phyloP scores from a whole-genome alignment of 1,140 invertebrate species.

The Proctacanthus coquilletti region DNA sequence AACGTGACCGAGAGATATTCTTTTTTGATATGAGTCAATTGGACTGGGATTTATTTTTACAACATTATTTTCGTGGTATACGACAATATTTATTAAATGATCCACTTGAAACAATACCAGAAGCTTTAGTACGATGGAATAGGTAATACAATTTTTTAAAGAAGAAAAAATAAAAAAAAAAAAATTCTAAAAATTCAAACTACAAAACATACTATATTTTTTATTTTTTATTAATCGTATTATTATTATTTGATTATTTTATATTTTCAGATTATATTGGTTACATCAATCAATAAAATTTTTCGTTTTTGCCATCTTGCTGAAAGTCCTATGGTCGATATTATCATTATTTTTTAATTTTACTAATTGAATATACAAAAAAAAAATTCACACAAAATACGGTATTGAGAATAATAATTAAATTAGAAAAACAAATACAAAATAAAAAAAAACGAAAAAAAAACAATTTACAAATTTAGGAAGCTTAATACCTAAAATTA shows the following conservation, averaged over 20 bases:
- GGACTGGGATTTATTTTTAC: conserved; percentile 51
- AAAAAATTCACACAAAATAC: no score
- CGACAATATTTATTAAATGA: conserved; percentile 57
- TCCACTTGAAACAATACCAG: conserved; percentile 42
- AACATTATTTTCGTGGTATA: conserved; percentile 46
- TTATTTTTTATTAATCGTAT: not conserved
- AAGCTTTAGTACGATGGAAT: conserved; percentile 38
- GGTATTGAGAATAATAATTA: no score
- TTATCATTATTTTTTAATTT: conserved; percentile 2
- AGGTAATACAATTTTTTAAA: conserved; percentile 30
- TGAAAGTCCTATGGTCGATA: not conserved
- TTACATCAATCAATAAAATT: conserved; percentile 12
- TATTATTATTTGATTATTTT: not conserved
- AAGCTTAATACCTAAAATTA: no score
- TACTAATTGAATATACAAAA: no score
- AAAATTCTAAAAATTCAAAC: not conserved
- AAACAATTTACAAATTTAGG: no score
- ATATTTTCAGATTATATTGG: conserved; percentile 12
- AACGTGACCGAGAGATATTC: conserved; percentile 44
- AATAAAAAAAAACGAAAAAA: no score
- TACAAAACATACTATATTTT: conserved; percentile 3
- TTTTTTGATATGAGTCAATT: conserved; percentile 49
- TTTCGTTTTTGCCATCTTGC: not conserved
- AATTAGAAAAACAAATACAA: no score
- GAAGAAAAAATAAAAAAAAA: not conserved